Evolutionary conservation across 2,113 vertebrate genomes (phyloP).

Genomic region (Seriola dumerili): DNA sequence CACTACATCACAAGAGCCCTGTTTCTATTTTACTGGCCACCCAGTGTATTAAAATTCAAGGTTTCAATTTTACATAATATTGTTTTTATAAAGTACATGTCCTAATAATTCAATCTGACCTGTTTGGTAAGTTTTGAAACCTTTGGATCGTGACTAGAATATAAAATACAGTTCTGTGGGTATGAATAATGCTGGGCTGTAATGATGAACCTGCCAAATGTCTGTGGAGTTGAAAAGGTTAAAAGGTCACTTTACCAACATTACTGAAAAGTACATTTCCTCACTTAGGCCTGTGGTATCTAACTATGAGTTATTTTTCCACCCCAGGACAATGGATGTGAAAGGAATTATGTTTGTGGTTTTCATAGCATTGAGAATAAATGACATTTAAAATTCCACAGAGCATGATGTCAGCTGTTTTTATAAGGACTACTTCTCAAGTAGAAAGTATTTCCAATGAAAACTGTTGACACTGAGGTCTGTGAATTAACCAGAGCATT

Average conservation of each 20-base stretch:
- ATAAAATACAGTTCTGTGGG: background rate
- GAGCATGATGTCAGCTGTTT: background rate
- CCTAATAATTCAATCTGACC: background rate
- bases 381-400: background rate
- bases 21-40: too few relatives aligned
- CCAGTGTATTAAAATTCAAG: too few relatives aligned
- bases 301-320: background rate
- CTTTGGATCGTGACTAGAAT: background rate
- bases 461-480: background rate
- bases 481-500: background rate
- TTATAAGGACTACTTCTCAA: background rate
- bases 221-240: conserved; percentile 5
- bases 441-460: background rate
- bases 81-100: too few relatives aligned
- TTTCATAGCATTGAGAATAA: background rate
- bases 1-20: too few relatives aligned
- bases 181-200: background rate
- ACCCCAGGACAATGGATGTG: background rate
- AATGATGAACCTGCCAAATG: background rate
- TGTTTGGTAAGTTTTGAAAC: background rate
- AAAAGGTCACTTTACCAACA: background rate
- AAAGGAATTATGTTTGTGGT: background rate
- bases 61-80: too few relatives aligned
- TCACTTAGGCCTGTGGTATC: background rate
- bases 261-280: background rate